These are phyloP conservation scores for Hypotaenidia philippensis DNA, from an alignment of 2,797 vertebrate species.

Conservation along the genomic window DNA sequence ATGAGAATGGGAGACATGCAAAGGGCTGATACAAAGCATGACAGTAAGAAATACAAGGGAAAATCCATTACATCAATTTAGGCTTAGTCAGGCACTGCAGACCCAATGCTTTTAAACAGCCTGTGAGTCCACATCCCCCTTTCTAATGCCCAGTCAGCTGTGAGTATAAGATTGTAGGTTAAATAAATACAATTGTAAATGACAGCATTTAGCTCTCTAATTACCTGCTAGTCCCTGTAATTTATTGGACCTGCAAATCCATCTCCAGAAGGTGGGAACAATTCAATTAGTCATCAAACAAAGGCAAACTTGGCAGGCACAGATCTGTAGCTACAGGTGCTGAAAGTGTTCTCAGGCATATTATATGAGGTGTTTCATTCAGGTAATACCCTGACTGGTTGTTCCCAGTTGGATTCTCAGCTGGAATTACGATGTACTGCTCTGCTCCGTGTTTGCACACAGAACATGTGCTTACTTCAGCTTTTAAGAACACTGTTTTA, in stretches of 20 bases:
- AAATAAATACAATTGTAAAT: conserved; percentile 39
- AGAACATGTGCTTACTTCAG: neutral
- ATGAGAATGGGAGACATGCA: neutral
- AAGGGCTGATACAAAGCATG: neutral
- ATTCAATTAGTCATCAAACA: conserved; percentile 32
- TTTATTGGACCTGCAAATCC: conserved; percentile 35
- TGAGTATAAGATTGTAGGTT: neutral
- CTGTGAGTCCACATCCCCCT: neutral
- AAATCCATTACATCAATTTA: neutral
- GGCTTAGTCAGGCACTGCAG: neutral
- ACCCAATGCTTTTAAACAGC: neutral
- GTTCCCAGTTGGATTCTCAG: neutral
- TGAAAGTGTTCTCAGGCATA: neutral
- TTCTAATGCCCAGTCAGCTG: neutral
- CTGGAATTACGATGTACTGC: neutral
- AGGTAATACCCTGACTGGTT: neutral
- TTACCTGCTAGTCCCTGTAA: conserved; percentile 5
- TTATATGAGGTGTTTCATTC: neutral
- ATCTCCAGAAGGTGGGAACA: neutral
- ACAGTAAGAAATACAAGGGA: neutral
- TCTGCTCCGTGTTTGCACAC: neutral
- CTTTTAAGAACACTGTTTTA: neutral
- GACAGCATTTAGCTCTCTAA: conserved; percentile 21
- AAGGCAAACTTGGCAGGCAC: neutral
- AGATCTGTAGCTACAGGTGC: neutral